These are phyloP conservation scores for Riptortus pedestris DNA, from an alignment of 1,140 invertebrate genomes.

Conservation along the genomic window DNA sequence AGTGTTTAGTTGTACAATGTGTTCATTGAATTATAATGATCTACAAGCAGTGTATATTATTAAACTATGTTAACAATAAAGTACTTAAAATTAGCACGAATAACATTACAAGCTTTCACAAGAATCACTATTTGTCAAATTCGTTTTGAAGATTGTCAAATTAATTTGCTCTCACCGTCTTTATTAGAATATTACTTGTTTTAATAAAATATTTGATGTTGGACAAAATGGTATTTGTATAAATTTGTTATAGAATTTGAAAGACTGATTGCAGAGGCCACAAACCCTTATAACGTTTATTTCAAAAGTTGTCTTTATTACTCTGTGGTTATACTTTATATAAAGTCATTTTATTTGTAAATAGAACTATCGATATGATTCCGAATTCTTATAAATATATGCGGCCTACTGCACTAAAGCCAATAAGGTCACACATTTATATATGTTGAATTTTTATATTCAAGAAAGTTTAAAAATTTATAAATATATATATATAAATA, in stretches of 20 bases:
- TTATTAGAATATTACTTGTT: not conserved
- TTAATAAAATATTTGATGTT: not conserved
- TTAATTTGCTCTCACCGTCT: not conserved
- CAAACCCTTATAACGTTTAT: not conserved
- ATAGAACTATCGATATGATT: not conserved
- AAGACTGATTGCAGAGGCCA: conserved; percentile 7
- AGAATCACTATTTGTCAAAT: not conserved
- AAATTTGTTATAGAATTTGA: conserved; percentile 5
- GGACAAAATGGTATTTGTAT: not conserved
- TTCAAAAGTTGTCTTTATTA: not conserved
- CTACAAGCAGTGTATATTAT: too few relatives aligned
- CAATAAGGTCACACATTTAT: conserved; percentile 7
- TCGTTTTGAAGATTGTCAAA: not conserved
- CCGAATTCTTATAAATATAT: not conserved
- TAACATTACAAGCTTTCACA: not conserved
- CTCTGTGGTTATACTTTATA: not conserved
- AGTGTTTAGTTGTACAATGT: too few relatives aligned
- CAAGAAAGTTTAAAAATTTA: not conserved
- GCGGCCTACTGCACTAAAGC: conserved; percentile 5
- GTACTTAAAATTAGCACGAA: not conserved
- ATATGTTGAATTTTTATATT: conserved; percentile 2
- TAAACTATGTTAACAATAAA: not conserved
- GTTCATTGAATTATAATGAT: too few relatives aligned
- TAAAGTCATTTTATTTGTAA: not conserved
- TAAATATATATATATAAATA: too few relatives aligned